A percentile compares a stretch with the other conserved stretches of the same genome.
These are phyloP conservation scores for Struthidea cinerea DNA, from an alignment of 2,113 vertebrate species.

Conservation along the genomic window DNA sequence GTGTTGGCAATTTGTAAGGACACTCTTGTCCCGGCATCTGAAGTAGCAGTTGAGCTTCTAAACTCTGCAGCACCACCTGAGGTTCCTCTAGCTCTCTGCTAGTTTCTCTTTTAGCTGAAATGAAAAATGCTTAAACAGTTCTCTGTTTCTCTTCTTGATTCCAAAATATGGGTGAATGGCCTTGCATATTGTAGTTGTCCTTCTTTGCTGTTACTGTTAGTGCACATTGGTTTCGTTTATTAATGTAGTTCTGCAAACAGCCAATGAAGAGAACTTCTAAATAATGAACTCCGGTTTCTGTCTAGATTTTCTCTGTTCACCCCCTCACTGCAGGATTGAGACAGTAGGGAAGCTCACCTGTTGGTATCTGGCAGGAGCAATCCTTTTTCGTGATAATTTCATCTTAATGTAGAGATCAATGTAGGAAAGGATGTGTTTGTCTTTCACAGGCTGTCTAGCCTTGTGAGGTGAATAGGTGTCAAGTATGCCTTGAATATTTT, in stretches of 20 bases:
- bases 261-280: not conserved
- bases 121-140: not conserved
- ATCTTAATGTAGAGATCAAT: not conserved
- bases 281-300: not conserved
- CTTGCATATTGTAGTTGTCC: not conserved
- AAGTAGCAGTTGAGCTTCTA: not conserved
- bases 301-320: not conserved
- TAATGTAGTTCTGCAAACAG: not conserved
- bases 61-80: not conserved
- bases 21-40: fast-evolving
- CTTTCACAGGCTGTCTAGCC: not conserved
- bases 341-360: not conserved
- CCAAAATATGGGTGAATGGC: not conserved
- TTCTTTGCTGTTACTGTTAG: not conserved
- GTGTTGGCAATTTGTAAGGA: not conserved
- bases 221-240: not conserved
- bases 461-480: not conserved
- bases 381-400: not conserved
- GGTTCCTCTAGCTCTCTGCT: not conserved
- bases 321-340: not conserved
- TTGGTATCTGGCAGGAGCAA: not conserved
- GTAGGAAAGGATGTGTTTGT: not conserved
- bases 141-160: not conserved
- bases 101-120: not conserved
- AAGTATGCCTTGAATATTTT: not conserved